Base-by-base conservation (phyloP, 2,113 vertebrate species). In the Atherinomorus stipes region DNA sequence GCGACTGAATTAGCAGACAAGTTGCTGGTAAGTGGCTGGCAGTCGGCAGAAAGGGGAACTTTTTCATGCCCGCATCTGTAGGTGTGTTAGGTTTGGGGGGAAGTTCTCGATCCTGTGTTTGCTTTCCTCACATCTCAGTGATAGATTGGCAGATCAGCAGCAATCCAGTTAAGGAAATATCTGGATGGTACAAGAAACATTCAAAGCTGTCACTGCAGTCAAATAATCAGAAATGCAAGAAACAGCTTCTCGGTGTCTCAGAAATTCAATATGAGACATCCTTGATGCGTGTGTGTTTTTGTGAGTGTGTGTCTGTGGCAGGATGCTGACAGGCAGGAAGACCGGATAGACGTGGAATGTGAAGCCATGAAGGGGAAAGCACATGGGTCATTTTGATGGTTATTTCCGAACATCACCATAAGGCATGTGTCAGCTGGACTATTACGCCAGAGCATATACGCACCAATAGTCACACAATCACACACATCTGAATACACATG, bases 371-470 rank as follows among this genome's bases (percentile, higher is more conserved):
- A 72, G 65, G 56, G 65, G 40, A 60, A 67, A 26, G 28, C 66
- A 56, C 81, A 57, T 42, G 67, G 83, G 79, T 89, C 85, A 83
- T 81, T 79, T 73, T 81, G 70, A 88, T 83, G 76, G 75, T 76
- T 87, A 87, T 84, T 80, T 80, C 70, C 79, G 72, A 89, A 68
- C 74, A 83, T 81, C 74, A 77, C 73, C 87, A 83, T 78, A 74
- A 84, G 85, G 87, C 78, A 78, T 66, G 61, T 83, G 83, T 89
- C 79, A 89, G 87, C 88, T 85, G 85, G 87, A 83, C 84, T 78
- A 86, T 89, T 88, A 86, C 64, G 68, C 64, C 65, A 69, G 64
- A 84, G 75, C 84, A 85, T 78, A 83, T 65, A 68, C 52, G 47
- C 57, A 49, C 12, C 57, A 51, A 19, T 72, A 38, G 66, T 71